Conservation (phyloP, 2,113 vertebrate species). For the Cettia cetti region DNA sequence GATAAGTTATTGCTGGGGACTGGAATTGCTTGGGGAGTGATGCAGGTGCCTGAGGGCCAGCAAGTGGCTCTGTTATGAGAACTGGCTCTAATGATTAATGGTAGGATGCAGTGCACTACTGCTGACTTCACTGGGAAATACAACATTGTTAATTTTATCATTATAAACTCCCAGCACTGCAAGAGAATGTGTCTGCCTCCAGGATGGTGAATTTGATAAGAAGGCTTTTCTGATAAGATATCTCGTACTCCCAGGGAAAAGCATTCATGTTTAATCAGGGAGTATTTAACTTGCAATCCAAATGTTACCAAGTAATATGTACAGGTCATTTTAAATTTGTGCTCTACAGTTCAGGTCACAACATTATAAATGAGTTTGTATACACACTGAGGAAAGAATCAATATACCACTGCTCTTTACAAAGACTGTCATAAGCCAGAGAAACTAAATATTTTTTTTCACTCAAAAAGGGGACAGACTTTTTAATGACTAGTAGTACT, state of each 20-base stretch:
- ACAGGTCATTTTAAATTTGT: conserved; percentile 54
- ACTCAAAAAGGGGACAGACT: not conserved
- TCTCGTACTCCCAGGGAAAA: conserved; percentile 46
- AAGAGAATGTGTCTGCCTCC: conserved; percentile 60
- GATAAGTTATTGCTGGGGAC: conserved; percentile 41
- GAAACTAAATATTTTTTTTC: conserved; percentile 42
- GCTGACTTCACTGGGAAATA: conserved; percentile 69
- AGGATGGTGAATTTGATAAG: conserved; percentile 69
- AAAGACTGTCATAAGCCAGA: conserved; percentile 21
- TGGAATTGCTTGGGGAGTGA: conserved; percentile 65
- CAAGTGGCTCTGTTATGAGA: conserved; percentile 62
- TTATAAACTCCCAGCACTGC: conserved; percentile 66
- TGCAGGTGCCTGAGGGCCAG: conserved; percentile 57
- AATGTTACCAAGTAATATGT: conserved; percentile 50
- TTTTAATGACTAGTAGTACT: not conserved
- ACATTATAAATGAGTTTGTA: conserved; percentile 61
- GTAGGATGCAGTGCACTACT: conserved; percentile 37
- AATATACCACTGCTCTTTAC: conserved; percentile 1
- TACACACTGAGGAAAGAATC: conserved; percentile 47
- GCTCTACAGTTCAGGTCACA: conserved; percentile 35
- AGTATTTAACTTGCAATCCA: conserved; percentile 67
- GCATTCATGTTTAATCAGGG: conserved; percentile 54
- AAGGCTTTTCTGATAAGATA: conserved; percentile 63
- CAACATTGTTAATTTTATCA: conserved; percentile 74
- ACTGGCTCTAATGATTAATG: conserved; percentile 71